Conservation (phyloP, 1,140 invertebrate genomes). For the Bacillus rossius region DNA sequence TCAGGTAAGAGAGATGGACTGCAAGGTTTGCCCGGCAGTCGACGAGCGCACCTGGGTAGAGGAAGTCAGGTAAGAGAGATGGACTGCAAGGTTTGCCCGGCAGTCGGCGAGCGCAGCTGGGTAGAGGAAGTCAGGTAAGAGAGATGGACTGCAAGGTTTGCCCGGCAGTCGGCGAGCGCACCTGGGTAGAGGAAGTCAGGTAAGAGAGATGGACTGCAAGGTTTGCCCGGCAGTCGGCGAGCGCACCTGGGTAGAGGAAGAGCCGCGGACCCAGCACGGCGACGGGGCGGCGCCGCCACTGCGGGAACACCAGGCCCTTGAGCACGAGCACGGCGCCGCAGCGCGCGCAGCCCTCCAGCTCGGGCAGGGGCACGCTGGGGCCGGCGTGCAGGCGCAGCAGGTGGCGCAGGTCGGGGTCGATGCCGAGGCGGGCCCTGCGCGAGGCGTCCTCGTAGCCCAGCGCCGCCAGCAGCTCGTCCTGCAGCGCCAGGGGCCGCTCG, state of each 20-base stretch:
- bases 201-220: too few species aligned
- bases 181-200: too few species aligned
- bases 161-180: too few species aligned
- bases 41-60: too few species aligned
- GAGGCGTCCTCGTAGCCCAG: slow-evolving; percentile 53
- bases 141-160: too few species aligned
- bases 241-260: slow-evolving; percentile 52
- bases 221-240: too few species aligned
- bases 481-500: slow-evolving; percentile 53
- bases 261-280: slow-evolving; percentile 55
- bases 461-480: slow-evolving; percentile 54
- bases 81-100: too few species aligned
- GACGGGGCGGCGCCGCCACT: slow-evolving; percentile 55
- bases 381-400: slow-evolving; percentile 55
- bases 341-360: slow-evolving; percentile 44
- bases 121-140: too few species aligned
- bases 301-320: slow-evolving; percentile 61
- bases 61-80: too few species aligned
- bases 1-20: too few species aligned
- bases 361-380: slow-evolving; percentile 43
- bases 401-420: slow-evolving; percentile 57
- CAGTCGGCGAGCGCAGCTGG: too few species aligned
- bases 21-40: too few species aligned
- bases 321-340: slow-evolving; percentile 54
- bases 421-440: slow-evolving; percentile 52